phyloP scores from a whole-genome alignment of 2,888 invertebrate species.

The Phorcus lineatus region DNA sequence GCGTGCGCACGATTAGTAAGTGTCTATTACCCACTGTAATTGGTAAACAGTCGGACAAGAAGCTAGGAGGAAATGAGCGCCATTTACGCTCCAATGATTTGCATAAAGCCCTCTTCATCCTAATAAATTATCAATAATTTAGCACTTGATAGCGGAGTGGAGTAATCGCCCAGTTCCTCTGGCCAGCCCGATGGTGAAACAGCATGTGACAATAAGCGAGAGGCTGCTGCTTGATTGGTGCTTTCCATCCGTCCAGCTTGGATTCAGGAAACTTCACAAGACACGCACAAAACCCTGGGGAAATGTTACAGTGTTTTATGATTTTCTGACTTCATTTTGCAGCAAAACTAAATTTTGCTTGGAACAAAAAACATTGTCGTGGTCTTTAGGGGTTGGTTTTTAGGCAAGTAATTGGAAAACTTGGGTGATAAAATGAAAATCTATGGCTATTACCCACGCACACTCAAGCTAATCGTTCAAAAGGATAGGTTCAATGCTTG shows the following conservation, averaged over 20 bases:
- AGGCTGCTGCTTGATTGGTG: neutral
- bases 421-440: slow-evolving; percentile 18
- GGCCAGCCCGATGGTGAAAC: neutral
- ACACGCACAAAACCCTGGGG: slow-evolving; percentile 15
- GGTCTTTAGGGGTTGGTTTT: slow-evolving; percentile 19
- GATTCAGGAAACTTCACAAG: slow-evolving; percentile 21
- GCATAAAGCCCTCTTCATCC: slow-evolving; percentile 48
- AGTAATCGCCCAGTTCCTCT: neutral
- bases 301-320: slow-evolving; percentile 22
- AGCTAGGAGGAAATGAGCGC: slow-evolving; percentile 49
- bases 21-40: slow-evolving; percentile 32
- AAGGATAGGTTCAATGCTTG: neutral
- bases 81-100: slow-evolving; percentile 52
- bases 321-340: slow-evolving; percentile 23
- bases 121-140: slow-evolving; percentile 27
- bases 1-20: slow-evolving; percentile 24
- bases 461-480: neutral
- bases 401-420: slow-evolving; percentile 16
- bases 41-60: slow-evolving; percentile 53
- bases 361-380: slow-evolving; percentile 21
- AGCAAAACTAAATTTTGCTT: slow-evolving; percentile 22
- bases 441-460: neutral
- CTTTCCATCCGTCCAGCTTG: neutral
- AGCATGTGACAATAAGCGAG: neutral
- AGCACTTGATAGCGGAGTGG: slow-evolving; percentile 19